Conservation (phyloP, 2,888 invertebrate species). For the Galerucella nymphaeae region DNA sequence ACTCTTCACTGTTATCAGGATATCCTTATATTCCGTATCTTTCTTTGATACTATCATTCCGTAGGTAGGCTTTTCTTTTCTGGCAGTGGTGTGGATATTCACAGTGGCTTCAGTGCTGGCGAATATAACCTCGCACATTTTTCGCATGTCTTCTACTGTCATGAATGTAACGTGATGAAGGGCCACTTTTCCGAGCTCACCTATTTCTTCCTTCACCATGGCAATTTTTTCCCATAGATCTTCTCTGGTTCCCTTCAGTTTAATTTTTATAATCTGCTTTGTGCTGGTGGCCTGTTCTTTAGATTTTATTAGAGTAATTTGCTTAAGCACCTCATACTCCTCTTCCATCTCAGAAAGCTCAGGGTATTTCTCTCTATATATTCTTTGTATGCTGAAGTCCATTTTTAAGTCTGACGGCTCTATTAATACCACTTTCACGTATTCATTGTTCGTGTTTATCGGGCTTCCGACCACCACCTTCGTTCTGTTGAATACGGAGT, state of each 20-base stretch:
- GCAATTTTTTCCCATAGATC: background rate
- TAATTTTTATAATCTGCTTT: constrained; percentile 9
- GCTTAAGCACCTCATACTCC: background rate
- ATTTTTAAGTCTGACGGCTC: no score
- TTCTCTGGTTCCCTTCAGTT: background rate
- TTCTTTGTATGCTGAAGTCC: no score
- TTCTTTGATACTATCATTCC: no score
- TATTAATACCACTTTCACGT: background rate
- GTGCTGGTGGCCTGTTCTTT: background rate
- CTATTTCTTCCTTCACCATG: background rate
- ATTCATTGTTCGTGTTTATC: background rate
- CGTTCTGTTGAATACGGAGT: background rate
- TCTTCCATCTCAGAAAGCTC: background rate
- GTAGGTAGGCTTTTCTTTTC: no score
- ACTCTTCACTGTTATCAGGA: no score
- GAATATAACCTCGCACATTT: no score
- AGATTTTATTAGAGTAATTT: background rate
- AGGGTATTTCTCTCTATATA: background rate
- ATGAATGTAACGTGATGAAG: no score
- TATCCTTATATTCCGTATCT: no score
- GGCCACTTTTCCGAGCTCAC: no score
- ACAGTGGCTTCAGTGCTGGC: no score
- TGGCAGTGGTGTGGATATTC: no score
- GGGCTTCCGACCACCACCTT: background rate
- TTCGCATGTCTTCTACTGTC: no score